These are phyloP conservation scores for Luffia ferchaultella DNA, from an alignment of 2,888 invertebrate species.

Conservation along the genomic window DNA sequence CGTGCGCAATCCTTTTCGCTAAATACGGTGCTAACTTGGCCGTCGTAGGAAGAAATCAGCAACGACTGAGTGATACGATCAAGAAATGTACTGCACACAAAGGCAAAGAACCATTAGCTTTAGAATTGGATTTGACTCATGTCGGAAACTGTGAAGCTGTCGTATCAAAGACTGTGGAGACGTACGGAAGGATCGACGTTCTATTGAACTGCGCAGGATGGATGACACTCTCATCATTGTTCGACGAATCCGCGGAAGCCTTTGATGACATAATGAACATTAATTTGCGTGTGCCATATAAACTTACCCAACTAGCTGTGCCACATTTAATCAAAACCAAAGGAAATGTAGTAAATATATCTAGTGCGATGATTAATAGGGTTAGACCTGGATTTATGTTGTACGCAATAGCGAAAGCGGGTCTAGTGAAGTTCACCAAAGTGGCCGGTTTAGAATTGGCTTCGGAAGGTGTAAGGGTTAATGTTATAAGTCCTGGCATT, in stretches of 20 bases:
- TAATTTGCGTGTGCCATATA: conserved; percentile 30
- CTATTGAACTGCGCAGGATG: conserved; percentile 31
- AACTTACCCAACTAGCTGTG: conserved; percentile 26
- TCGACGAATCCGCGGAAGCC: conserved; percentile 24
- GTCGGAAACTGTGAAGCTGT: conserved; percentile 26
- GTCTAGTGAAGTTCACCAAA: conserved; percentile 26
- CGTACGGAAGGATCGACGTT: conserved; percentile 28
- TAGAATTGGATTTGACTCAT: conserved; percentile 24
- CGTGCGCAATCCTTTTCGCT: conserved; percentile 26
- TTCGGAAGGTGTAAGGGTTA: conserved; percentile 30
- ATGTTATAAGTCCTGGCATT: conserved; percentile 28
- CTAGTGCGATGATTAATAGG: conserved; percentile 24
- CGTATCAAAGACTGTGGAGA: conserved; percentile 25
- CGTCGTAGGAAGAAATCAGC: conserved; percentile 27
- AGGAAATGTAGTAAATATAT: conserved; percentile 33
- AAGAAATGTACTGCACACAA: conserved; percentile 21
- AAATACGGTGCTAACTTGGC: conserved; percentile 25
- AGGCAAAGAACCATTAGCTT: conserved; percentile 19
- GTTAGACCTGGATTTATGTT: conserved; percentile 26
- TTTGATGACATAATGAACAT: conserved; percentile 33
- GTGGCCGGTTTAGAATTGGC: conserved; percentile 28
- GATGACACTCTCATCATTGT: conserved; percentile 23
- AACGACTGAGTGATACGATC: conserved; percentile 22
- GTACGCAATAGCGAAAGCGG: conserved; percentile 26
- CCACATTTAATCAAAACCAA: conserved; percentile 30